A percentile compares a stretch with the other conserved stretches of the same genome.
Conservation (phyloP, 2,797 vertebrate species). For the Kryptolebias ocellatus region DNA sequence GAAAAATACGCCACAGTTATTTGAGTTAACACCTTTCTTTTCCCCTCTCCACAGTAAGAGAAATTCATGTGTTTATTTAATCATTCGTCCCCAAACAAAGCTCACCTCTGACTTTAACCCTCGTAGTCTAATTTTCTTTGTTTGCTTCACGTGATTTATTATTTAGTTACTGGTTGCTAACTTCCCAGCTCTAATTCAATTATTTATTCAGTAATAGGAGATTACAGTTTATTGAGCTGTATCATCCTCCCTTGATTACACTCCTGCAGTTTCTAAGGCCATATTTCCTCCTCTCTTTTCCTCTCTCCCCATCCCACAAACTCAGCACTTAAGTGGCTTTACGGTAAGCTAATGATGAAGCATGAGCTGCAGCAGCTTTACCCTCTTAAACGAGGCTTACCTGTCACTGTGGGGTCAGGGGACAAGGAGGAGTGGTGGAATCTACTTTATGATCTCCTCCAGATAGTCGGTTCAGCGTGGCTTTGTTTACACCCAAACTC, state of each 20-base stretch:
- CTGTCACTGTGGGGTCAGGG: constrained; percentile 32
- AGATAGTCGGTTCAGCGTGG: neutral
- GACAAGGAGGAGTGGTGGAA: constrained; percentile 33
- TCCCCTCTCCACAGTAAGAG: neutral
- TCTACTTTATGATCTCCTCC: constrained; percentile 33
- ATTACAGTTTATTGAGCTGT: constrained; percentile 45
- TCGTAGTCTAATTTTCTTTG: constrained; percentile 1
- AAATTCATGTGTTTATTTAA: neutral
- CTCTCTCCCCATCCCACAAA: constrained; percentile 23
- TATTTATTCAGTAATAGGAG: constrained; percentile 30
- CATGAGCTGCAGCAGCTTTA: constrained; percentile 36
- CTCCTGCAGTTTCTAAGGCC: constrained; percentile 27
- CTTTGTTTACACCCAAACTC: neutral
- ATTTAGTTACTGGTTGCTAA: constrained; percentile 8
- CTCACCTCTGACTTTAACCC: constrained; percentile 3
- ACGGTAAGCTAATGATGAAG: constrained; percentile 69
- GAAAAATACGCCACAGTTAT: constrained; percentile 5
- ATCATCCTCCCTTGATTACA: constrained; percentile 37
- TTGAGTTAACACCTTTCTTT: neutral
- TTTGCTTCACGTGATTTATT: constrained; percentile 12
- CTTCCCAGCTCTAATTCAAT: constrained; percentile 31
- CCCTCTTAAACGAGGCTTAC: constrained; percentile 48
- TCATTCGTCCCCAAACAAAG: neutral
- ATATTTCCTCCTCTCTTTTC: constrained; percentile 19
- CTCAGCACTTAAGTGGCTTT: constrained; percentile 73